Evolutionary conservation across 2,797 vertebrate genomes (phyloP).

Genomic region (Enteromius anoplus): DNA sequence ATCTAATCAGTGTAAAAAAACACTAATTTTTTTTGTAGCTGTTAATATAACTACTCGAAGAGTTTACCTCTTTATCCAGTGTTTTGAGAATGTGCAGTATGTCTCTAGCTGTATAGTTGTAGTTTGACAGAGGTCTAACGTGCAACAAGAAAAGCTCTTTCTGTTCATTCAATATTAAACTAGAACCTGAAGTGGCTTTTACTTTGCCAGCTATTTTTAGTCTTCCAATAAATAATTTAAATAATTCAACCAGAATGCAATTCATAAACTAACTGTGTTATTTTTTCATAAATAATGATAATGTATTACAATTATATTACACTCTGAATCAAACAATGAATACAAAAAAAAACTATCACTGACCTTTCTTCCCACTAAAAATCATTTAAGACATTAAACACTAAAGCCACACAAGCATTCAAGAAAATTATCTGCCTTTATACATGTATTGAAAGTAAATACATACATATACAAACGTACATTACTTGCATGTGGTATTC

Average conservation of each 20-base stretch:
- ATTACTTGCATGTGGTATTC: not conserved
- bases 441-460: not conserved
- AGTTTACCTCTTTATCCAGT: not conserved
- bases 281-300: not conserved
- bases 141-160: not conserved
- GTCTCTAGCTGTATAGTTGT: not conserved
- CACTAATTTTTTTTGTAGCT: no score
- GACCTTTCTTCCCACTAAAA: not conserved
- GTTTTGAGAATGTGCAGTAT: not conserved
- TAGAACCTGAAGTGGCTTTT: not conserved
- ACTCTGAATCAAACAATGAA: not conserved
- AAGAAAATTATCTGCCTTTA: not conserved
- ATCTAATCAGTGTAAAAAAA: no score
- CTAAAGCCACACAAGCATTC: not conserved
- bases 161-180: constrained; percentile 12
- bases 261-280: not conserved
- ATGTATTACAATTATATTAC: not conserved
- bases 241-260: not conserved
- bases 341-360: not conserved
- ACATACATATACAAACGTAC: not conserved
- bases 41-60: no score
- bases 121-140: not conserved
- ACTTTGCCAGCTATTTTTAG: constrained; percentile 1
- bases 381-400: not conserved
- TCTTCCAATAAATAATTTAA: not conserved